phyloP scores from a whole-genome alignment of 23 tunicate species.

The Phallusia fumigata region DNA sequence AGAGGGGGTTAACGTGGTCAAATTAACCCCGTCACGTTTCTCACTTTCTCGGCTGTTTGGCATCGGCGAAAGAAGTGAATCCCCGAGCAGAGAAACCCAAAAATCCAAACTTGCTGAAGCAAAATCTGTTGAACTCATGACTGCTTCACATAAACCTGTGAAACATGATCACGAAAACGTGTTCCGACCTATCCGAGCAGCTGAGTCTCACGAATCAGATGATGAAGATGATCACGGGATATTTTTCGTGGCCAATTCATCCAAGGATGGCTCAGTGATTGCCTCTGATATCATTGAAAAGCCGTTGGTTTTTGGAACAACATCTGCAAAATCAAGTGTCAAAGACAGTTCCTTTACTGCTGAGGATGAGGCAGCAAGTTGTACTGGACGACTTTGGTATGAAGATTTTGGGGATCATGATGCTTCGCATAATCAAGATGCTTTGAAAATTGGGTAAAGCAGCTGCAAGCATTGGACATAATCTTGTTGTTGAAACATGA shows the following conservation, averaged over 20 bases:
- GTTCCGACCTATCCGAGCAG: background rate
- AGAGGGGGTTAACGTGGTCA: conserved; percentile 26
- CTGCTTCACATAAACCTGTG: background rate
- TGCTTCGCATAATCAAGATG: too few relatives aligned
- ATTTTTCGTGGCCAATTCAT: conserved; percentile 13
- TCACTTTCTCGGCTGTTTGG: conserved; percentile 28
- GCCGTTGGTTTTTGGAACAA: too few relatives aligned
- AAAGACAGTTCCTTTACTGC: too few relatives aligned
- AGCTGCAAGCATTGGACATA: too few relatives aligned
- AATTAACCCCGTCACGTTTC: conserved; percentile 27
- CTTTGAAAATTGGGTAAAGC: too few relatives aligned
- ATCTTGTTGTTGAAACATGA: too few relatives aligned
- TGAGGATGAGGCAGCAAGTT: too few relatives aligned
- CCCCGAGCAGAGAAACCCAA: background rate
- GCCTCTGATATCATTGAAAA: background rate
- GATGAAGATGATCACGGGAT: conserved; percentile 36
- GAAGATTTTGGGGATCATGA: too few relatives aligned
- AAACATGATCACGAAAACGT: background rate
- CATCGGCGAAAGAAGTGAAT: background rate
- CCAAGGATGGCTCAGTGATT: background rate
- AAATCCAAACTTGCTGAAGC: background rate
- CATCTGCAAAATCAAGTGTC: too few relatives aligned
- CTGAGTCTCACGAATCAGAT: conserved; percentile 13
- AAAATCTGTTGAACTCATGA: background rate
- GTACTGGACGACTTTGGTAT: too few relatives aligned